Base-by-base conservation (phyloP, 1,140 invertebrate species). In the Pogonus chalceus region DNA sequence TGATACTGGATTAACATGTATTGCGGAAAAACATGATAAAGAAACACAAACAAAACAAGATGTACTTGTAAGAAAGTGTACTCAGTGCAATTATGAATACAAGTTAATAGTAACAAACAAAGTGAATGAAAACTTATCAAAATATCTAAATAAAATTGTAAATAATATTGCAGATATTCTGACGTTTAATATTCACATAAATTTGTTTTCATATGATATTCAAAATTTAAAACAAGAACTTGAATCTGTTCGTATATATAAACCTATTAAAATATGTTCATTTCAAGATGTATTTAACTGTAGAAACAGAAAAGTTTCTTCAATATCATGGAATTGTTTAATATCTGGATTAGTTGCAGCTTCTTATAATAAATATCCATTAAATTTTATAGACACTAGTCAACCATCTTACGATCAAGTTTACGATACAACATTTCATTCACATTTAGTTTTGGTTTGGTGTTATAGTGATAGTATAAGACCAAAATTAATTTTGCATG, bases 391-490 rank as follows among this genome's bases (percentile, higher is more conserved):
- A 46, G 20, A 57, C 35, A 0, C 18, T 23, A 2, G 56, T 10
- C 65, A 60, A 60, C 60, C 62, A 48, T 62, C 66, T 10, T 54
- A 65, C 12, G 71, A 74, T 65, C 61, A 75, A 58, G 73, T 82
- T 22, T 65, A 76, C 55, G 71, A 74, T 59, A 73, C 75, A 3
- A 71, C 72, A 1, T 70, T 75, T 58, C 70, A 76, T 1, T 66
- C 78, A 18, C 83, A 85, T 69, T 74, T 77, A 9, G 80, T 86
- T 7, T 69, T 87, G 37, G 74, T 87, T 47, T 89, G 85, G 85
- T 84, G 82, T 55, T 81, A 86, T 60, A 72, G 76, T 9, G 84
- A 89, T 57, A 78, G 75, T 59, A 66, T 89, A 1, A 69, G 76
- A 52, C 84, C 83, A 37, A 86, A 84, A 74, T 66, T 88, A 52